Percentiles rank a stretch among this genome's conserved stretches.
These are phyloP conservation scores for Zaprionus ghesquierei DNA, from an alignment of 1,140 invertebrate genomes.

Conservation along the genomic window DNA sequence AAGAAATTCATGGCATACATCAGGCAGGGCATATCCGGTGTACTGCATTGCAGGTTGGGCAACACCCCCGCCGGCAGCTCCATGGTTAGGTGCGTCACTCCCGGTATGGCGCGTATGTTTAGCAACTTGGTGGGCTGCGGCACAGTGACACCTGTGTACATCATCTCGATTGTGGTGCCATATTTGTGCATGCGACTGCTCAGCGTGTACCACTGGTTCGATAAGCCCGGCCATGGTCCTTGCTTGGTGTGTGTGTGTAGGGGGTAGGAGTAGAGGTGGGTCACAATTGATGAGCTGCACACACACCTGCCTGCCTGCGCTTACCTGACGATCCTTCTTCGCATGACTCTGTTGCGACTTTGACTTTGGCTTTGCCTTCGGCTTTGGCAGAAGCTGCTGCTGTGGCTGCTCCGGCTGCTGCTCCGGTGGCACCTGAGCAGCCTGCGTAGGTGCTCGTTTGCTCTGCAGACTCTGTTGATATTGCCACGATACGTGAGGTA, in stretches of 20 bases:
- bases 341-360: background rate
- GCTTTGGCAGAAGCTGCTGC: background rate
- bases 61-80: slow-evolving; percentile 23
- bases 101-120: slow-evolving; percentile 16
- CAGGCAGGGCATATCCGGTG: slow-evolving; percentile 21
- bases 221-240: background rate
- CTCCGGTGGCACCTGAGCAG: too few species aligned
- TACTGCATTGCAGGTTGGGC: background rate
- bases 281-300: background rate
- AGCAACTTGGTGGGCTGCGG: background rate
- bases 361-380: background rate
- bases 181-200: slow-evolving; percentile 1
- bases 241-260: background rate
- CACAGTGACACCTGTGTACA: slow-evolving; percentile 20
- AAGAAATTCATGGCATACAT: slow-evolving; percentile 25
- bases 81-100: slow-evolving; percentile 13
- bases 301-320: background rate
- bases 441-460: too few species aligned
- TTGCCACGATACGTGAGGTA: background rate
- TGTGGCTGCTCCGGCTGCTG: too few species aligned
- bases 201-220: slow-evolving; percentile 23
- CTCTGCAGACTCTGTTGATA: background rate
- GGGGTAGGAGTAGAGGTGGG: too few species aligned
- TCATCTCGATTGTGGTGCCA: slow-evolving; percentile 24
- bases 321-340: background rate